Evolutionary conservation across 2,888 invertebrate species (phyloP).

Genomic region (Pegoplata infirma): DNA sequence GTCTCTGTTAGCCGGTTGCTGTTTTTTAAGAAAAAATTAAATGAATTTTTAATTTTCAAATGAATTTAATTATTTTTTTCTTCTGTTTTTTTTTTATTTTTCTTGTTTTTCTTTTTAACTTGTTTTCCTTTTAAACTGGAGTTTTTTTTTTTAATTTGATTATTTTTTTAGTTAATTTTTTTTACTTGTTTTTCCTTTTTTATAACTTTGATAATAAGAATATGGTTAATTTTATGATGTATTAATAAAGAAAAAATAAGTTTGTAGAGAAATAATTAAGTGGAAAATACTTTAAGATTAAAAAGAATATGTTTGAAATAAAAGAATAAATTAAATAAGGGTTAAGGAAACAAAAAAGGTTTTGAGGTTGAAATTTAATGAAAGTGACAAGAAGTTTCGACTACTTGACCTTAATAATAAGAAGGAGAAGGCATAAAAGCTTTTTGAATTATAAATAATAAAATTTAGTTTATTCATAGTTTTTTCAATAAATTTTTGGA

Average conservation of each 20-base stretch:
- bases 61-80: conserved; percentile 54
- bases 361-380: no score
- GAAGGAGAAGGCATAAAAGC: no score
- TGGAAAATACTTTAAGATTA: background rate
- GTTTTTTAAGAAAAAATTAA: conserved; percentile 38
- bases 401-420: no score
- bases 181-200: conserved; percentile 10
- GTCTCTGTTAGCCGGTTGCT: background rate
- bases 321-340: background rate
- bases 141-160: no score
- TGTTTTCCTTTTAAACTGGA: no score
- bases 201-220: conserved; percentile 16
- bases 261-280: background rate
- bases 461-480: no score
- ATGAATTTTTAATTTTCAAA: conserved; percentile 60
- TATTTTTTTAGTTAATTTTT: conserved; percentile 21
- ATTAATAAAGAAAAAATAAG: background rate
- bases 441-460: no score
- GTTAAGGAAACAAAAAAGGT: no score
- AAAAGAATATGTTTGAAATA: background rate
- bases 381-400: no score
- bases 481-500: no score
- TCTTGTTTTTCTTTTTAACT: conserved; percentile 13
- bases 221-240: conserved; percentile 36
- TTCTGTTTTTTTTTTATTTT: background rate